Base-by-base conservation (phyloP, 2,797 vertebrate species). In the Peromyscus eremicus region DNA sequence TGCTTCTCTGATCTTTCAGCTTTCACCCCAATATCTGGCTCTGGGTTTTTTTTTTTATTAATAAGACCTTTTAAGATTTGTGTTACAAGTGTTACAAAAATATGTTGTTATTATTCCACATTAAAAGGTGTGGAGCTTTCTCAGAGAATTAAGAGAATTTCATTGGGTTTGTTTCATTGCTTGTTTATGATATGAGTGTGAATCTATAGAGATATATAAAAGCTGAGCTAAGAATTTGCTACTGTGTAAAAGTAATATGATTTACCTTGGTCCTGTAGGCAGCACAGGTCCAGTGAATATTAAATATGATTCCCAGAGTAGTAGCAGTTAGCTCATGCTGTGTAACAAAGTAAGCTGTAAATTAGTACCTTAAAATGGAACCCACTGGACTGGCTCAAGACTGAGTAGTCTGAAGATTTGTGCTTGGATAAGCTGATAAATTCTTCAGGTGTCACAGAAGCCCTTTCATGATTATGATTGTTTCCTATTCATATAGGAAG, bases 221-320 rank as follows among this genome's bases (percentile, higher is more conserved):
- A 60, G 32, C 21, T 46, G 43, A 82, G 32, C 8, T 64, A 2
- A 55, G 17, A 93, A 92, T 80, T 55, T 60, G 23, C 29, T 84
- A 40, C 25, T 32, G 9, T 94, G 25, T 3, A 89, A 90, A 92
- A 37, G 17, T 64, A 46, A 11, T 82, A 11, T 79, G n/a, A 40
- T 90, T 89, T 75, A 25, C 70, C n/a, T 95, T 82, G 23, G 21
- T 92, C 19, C 32, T 55, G 0, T 25, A 76, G 73, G 40, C 25
- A 89, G 29, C 52, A 85, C 43, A 77, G 95, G 80, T n/a, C 5
- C 32, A 75, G 1, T 77, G 32, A 71, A 79, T 55, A 57, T 68
- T 86, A 77, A 75, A 62, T 73, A 37, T 37, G 55, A 86, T 60
- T 94, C 94, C 77, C 40, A 92, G n/a, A 73, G 32, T 91, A 64